Base-by-base conservation (phyloP, 1,140 invertebrate genomes). In the Centruroides vittatus region DNA sequence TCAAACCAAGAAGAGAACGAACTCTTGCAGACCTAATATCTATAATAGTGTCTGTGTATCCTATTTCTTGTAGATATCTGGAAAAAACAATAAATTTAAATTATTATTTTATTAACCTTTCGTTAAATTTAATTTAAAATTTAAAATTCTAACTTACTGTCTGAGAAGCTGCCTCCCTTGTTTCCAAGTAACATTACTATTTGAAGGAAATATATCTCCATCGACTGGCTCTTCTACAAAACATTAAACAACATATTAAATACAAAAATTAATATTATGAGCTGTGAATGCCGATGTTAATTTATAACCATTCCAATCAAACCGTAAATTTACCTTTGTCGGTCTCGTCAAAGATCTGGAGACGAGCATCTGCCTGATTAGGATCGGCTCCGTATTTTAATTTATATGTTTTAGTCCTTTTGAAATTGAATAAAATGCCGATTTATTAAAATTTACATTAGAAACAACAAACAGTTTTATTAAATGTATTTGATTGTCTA, bases 11-110 rank as follows among this genome's bases (percentile, higher is more conserved):
- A 61, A 98, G 78, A 55, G 89, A 88, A 61, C 93, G 81, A 13
- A 98, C 93, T 71, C 94, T 80, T 72, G 95, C 95, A 62, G 93
- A 96, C 71, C 96, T 83, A 57, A 98, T 91, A 80, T 99, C 94
- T 70, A 99, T 90, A 69, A 99, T 98, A 70, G 93, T 93, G 75
- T 99, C 96, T 68, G 94, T 95, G 74, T 98, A 99, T 41, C 96
- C 96, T 73, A 99, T 98, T 82, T 99, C 96, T 81, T 95, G 88
- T 72, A 89, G 78, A 78, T 87, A 87, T 71, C 57, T 58, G 34
- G 7, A 13, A n/a, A 36, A 34, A 12, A 36, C 55, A 36, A 56
- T 8, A 56, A 41, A 23, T 23, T 23, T 23, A 23, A 23, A 23
- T 23, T 23, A 23, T 3, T 3, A 10, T 10, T 49, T 49, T 11